Percentiles rank a stretch among this genome's conserved stretches.
Evolutionary conservation across 2,888 invertebrate species (phyloP).

Genomic region (Dione vanillae): DNA sequence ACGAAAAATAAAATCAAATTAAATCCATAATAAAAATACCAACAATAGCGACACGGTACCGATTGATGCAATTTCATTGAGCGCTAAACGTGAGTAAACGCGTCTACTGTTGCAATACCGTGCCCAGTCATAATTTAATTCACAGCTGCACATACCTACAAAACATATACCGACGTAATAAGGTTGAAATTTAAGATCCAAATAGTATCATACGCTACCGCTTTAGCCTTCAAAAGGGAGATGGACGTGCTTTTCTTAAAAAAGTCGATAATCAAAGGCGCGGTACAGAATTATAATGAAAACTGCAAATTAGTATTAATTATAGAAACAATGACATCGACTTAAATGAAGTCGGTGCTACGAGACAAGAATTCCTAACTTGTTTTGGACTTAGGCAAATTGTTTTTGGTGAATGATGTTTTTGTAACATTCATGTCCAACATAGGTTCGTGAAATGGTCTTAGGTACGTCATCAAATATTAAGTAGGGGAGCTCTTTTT

Average conservation of each 20-base stretch:
- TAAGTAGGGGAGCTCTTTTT: neutral
- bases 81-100: constrained; percentile 80
- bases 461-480: neutral
- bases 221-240: constrained; percentile 63
- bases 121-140: constrained; percentile 50
- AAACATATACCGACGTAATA: constrained; percentile 59
- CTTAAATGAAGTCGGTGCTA: constrained; percentile 62
- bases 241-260: constrained; percentile 67
- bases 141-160: constrained; percentile 46
- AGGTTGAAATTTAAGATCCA: constrained; percentile 55
- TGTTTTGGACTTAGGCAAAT: constrained; percentile 48
- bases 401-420: constrained; percentile 27
- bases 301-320: constrained; percentile 80
- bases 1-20: constrained; percentile 67
- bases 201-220: constrained; percentile 52
- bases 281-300: constrained; percentile 76
- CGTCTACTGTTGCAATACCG: constrained; percentile 59
- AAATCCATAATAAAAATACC: constrained; percentile 76
- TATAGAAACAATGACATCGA: constrained; percentile 76
- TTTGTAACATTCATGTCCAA: neutral
- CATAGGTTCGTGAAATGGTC: constrained; percentile 9
- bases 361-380: constrained; percentile 73
- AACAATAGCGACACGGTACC: constrained; percentile 75
- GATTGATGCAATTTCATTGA: constrained; percentile 81
- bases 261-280: constrained; percentile 62